Evolutionary conservation across 2,113 vertebrate genomes (phyloP).

Genomic region (Cheirogaleus medius): DNA sequence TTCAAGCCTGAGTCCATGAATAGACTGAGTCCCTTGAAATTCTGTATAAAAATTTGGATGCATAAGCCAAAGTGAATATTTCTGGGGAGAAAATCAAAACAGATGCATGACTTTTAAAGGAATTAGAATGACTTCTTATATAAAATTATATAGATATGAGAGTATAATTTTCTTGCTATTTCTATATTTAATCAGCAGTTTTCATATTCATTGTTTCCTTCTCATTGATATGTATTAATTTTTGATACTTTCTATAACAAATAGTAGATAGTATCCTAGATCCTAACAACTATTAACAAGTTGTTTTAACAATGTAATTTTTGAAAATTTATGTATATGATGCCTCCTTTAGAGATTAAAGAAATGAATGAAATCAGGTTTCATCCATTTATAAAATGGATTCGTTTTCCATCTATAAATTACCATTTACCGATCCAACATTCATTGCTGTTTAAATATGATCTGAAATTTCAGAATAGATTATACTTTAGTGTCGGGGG

Average conservation of each 20-base stretch:
- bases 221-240: not conserved
- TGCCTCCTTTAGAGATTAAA: not conserved
- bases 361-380: not conserved
- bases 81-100: not conserved
- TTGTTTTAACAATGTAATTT: not conserved
- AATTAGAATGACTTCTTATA: not conserved
- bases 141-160: not conserved
- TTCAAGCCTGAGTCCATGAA: not conserved
- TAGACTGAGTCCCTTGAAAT: not conserved
- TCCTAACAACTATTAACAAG: not conserved
- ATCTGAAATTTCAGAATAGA: not conserved
- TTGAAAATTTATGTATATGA: not conserved
- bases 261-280: not conserved
- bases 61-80: not conserved
- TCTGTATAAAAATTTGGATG: not conserved
- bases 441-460: not conserved
- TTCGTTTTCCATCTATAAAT: not conserved
- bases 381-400: not conserved
- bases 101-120: not conserved
- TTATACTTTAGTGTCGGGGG: not conserved
- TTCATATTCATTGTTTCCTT: not conserved
- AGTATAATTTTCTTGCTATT: not conserved
- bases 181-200: not conserved
- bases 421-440: not conserved
- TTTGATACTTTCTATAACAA: not conserved